phyloP scores from a whole-genome alignment of 2,113 vertebrate species.

The Gila orcuttii region DNA sequence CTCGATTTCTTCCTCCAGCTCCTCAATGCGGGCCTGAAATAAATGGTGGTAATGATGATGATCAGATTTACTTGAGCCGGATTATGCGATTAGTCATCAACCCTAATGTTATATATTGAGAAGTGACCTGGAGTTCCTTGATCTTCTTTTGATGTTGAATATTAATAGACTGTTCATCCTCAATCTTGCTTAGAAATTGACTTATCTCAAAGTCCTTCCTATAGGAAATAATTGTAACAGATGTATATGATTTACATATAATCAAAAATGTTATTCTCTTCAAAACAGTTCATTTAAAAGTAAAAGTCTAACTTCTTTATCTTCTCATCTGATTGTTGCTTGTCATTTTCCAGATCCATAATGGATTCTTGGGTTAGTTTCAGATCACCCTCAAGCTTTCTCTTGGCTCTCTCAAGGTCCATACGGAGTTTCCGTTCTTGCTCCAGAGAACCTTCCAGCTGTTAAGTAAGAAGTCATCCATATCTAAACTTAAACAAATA shows the following conservation, averaged over 20 bases:
- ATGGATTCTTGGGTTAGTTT: conserved; percentile 69
- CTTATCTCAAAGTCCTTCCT: conserved; percentile 71
- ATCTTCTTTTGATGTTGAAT: conserved; percentile 69
- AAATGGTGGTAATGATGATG: background rate
- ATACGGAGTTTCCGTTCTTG: conserved; percentile 70
- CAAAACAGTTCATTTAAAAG: background rate
- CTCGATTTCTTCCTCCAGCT: conserved; percentile 88
- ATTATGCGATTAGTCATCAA: background rate
- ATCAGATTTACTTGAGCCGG: background rate
- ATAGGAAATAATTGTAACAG: conserved; percentile 6
- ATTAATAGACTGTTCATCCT: conserved; percentile 72
- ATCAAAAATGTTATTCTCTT: background rate
- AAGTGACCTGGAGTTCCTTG: conserved; percentile 71
- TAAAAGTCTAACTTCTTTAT: conserved; percentile 40
- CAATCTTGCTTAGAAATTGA: conserved; percentile 66
- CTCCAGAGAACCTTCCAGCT: conserved; percentile 67
- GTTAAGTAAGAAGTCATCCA: background rate
- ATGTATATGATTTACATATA: background rate
- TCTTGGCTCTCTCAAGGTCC: conserved; percentile 68
- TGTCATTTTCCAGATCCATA: conserved; percentile 66
- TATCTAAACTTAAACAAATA: background rate
- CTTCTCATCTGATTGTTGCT: conserved; percentile 56
- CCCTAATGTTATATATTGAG: background rate
- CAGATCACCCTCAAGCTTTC: conserved; percentile 68
- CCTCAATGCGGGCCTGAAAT: conserved; percentile 74